Conservation (phyloP, 2,113 vertebrate species). For the Dunckerocampus dactyliophorus region DNA sequence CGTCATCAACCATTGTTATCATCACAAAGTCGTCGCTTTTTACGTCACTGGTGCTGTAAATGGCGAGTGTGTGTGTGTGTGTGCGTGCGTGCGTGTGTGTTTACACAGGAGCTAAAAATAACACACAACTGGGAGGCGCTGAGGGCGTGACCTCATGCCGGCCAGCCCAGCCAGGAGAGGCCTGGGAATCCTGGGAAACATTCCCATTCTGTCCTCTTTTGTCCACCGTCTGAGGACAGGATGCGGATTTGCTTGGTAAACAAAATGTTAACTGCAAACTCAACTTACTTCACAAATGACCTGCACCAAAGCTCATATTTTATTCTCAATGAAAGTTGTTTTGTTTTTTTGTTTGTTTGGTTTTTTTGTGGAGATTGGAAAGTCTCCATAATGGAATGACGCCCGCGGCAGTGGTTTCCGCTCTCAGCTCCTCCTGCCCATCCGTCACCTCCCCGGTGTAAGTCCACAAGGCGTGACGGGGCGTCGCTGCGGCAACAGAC, state of each 20-base stretch:
- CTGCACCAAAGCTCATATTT: no score
- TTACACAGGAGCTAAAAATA: slow-evolving; percentile 47
- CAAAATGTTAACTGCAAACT: no score
- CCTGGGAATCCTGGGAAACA: slow-evolving; percentile 42
- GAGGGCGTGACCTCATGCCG: slow-evolving; percentile 21
- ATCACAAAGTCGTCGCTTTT: neutral
- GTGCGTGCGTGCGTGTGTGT: neutral
- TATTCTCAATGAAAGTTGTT: no score
- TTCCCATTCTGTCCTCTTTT: slow-evolving; percentile 4
- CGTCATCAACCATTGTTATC: no score
- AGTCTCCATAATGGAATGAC: slow-evolving; percentile 11
- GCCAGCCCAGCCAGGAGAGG: neutral
- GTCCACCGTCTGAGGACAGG: neutral
- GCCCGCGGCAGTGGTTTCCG: slow-evolving; percentile 15
- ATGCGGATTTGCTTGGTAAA: no score
- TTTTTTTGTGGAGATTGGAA: neutral
- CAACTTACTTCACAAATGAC: no score
- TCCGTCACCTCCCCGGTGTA: slow-evolving; percentile 32
- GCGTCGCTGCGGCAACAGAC: slow-evolving; percentile 45
- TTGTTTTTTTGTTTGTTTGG: no score
- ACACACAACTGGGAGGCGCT: neutral
- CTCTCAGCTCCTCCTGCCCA: slow-evolving; percentile 18
- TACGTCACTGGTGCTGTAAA: slow-evolving; percentile 27
- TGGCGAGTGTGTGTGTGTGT: neutral
- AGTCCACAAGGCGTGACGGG: slow-evolving; percentile 36